Conservation (phyloP, 2,797 vertebrate genomes). For the Gymnothorax reevesii region DNA sequence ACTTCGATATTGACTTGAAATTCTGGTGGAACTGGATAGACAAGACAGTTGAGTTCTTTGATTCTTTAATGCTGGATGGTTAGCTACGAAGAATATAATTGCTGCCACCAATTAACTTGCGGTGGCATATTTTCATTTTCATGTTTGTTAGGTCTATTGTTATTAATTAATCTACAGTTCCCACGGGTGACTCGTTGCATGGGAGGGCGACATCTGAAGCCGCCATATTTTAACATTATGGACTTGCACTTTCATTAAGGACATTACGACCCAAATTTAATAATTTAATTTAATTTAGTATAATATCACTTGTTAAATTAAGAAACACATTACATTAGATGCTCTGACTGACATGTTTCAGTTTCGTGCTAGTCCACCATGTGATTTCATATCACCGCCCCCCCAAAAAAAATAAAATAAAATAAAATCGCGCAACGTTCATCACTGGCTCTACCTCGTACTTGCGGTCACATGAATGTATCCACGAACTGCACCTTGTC, state of each 20-base stretch:
- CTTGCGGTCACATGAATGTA: not conserved
- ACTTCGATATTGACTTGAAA: slow-evolving; percentile 3
- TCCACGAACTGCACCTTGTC: slow-evolving; percentile 2
- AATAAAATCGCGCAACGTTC: not conserved
- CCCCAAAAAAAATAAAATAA: too few relatives aligned
- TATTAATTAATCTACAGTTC: slow-evolving; percentile 7
- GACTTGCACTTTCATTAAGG: slow-evolving; percentile 31
- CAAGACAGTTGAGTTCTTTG: not conserved
- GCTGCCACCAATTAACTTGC: not conserved
- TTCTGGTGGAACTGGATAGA: not conserved
- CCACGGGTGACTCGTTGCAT: slow-evolving; percentile 10
- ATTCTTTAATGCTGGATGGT: not conserved
- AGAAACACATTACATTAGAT: not conserved
- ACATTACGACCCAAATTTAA: slow-evolving; percentile 13
- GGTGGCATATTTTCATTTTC: not conserved
- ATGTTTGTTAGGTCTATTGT: not conserved
- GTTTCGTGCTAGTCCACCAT: not conserved
- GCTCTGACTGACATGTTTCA: not conserved
- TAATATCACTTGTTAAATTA: slow-evolving; percentile 24
- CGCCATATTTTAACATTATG: slow-evolving; percentile 54
- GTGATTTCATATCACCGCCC: not conserved
- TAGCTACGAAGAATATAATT: slow-evolving; percentile 41
- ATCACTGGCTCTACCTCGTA: not conserved
- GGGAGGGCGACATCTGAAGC: slow-evolving; percentile 53
- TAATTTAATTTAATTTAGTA: too few relatives aligned